Base-by-base conservation (phyloP, 1,140 invertebrate species). In the Ostrea edulis region DNA sequence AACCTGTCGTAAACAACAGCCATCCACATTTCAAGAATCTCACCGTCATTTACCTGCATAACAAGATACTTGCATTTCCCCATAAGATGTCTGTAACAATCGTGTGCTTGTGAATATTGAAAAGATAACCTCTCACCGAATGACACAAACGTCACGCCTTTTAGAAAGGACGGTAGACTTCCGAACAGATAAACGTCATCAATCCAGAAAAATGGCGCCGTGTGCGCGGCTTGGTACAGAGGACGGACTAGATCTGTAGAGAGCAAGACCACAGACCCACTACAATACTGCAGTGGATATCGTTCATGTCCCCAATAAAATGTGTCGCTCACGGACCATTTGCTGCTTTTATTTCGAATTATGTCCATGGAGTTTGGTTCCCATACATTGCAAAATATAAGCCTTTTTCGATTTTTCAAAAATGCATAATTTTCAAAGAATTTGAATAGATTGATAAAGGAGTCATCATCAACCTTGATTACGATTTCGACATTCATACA, bases 401-500 rank as follows among this genome's bases (percentile, higher is more conserved):
- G 82, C 51, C 85, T 86, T 29, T 89, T 87, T 20, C 84, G 44
- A 14, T 88, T 22, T 62, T 85, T 88, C 20, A 90, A 58, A 25
- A 85, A 53, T 14, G 85, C 92, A 93, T 92, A 94, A 22, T 91
- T 83, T 52, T 87, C 86, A 84, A 86, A 88, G 25, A 85, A 83
- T 83, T 89, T 89, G 29, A 89, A 90, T 11, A 93, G 88, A 90
- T 96, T 95, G 8, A 96, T 92, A 89, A 95, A 95, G 85, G 95
- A 94, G 89, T 96, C 96, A 88, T 96, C 95, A 89, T 96, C 96
- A 8, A 94, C 93, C 91, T 96, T 96, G n/a, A 96, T 86, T 29
- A 96, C 86, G 87, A 93, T 94, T 89, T 88, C 90, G 8, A 97
- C 97, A 91, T 96, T 95, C 90, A 90, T 92, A 93, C 95, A 96